Percentiles rank a stretch among this genome's conserved stretches.
Conservation (phyloP, 2,888 invertebrate species). For the Crocallis elinguaria region DNA sequence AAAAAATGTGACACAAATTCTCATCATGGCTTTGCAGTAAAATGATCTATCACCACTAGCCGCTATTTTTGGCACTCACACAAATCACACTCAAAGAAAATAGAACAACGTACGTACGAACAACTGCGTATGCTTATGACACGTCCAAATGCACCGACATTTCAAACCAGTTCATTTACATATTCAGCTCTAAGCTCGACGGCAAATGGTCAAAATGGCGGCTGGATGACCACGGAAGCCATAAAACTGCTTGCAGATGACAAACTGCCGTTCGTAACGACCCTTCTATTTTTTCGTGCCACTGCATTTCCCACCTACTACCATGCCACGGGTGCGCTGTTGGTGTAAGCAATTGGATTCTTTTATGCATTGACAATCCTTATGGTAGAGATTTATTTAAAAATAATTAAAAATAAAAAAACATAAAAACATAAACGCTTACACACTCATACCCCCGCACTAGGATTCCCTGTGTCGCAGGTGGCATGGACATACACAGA, state of each 20-base stretch:
- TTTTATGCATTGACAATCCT: background rate
- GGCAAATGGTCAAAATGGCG: constrained; percentile 36
- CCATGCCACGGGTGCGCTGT: constrained; percentile 8
- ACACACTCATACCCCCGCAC: too few relatives aligned
- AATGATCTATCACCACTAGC: background rate
- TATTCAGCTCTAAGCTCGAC: constrained; percentile 31
- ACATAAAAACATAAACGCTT: too few relatives aligned
- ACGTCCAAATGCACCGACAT: constrained; percentile 8
- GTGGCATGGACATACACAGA: too few relatives aligned
- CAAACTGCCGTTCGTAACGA: constrained; percentile 65
- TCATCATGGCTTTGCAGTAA: too few relatives aligned
- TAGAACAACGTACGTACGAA: background rate
- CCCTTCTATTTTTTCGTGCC: constrained; percentile 67
- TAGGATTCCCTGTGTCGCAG: too few relatives aligned
- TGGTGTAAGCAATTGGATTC: constrained; percentile 20
- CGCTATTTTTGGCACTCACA: background rate
- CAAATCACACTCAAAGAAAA: background rate
- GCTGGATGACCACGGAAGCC: constrained; percentile 56
- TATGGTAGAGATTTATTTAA: constrained; percentile 12
- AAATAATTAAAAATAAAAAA: too few relatives aligned
- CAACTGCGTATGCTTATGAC: constrained; percentile 5
- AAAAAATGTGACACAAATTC: too few relatives aligned
- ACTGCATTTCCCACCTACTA: constrained; percentile 58
- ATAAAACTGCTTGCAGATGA: constrained; percentile 71
- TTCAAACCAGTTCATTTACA: constrained; percentile 36